Percentiles rank a stretch among this genome's conserved stretches.
Evolutionary conservation across 2,888 invertebrate genomes (phyloP).

Genomic region (Limenitis camilla): DNA sequence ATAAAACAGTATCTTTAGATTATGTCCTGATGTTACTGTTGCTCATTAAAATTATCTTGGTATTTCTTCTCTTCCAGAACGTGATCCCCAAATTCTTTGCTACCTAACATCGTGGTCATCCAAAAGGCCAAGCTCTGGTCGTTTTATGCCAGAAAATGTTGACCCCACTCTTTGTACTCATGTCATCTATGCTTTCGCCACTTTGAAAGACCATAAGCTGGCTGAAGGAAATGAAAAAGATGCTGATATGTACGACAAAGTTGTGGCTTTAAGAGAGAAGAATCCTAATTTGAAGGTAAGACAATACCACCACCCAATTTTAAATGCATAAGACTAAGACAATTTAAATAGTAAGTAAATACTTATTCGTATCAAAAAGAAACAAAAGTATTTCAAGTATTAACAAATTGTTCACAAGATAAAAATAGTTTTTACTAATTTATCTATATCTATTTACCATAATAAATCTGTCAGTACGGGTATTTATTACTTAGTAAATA

Average conservation of each 20-base stretch:
- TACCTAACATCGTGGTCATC: constrained; percentile 98
- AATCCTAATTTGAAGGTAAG: constrained; percentile 89
- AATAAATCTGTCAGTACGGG: too few relatives aligned
- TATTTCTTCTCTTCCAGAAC: constrained; percentile 69
- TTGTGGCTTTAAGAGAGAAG: constrained; percentile 88
- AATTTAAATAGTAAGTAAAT: too few relatives aligned
- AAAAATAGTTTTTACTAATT: too few relatives aligned
- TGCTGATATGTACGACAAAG: constrained; percentile 88
- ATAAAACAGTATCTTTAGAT: background rate
- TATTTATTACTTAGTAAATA: too few relatives aligned
- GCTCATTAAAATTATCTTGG: background rate
- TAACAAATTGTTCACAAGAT: too few relatives aligned
- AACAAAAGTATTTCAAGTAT: too few relatives aligned
- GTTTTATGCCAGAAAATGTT: constrained; percentile 91
- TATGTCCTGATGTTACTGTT: too few relatives aligned
- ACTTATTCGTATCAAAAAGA: too few relatives aligned
- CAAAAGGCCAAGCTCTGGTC: constrained; percentile 90
- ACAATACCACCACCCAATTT: too few relatives aligned
- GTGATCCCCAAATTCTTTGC: constrained; percentile 92
- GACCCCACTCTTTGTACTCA: constrained; percentile 94
- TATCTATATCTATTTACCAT: too few relatives aligned
- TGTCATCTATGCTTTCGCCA: constrained; percentile 95
- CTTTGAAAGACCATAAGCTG: constrained; percentile 88
- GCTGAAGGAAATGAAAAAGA: constrained; percentile 87
- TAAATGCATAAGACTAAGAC: too few relatives aligned